Conservation (phyloP, 2,113 vertebrate species). For the Pyrgilauda ruficollis region DNA sequence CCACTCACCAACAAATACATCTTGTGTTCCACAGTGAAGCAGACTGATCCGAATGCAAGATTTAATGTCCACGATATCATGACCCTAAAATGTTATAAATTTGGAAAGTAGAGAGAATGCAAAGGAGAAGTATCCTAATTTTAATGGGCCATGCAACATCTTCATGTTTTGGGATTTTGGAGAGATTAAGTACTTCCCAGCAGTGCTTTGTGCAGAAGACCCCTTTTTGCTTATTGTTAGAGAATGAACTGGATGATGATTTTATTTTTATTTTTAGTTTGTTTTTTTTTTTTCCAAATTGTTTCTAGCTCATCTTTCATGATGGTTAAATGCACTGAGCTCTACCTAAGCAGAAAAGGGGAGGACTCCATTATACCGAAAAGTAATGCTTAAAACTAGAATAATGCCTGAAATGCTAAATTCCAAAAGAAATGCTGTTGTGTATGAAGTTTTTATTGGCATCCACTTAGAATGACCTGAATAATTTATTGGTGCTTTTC, state of each 20-base stretch:
- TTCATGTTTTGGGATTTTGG: not conserved
- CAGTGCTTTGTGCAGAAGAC: not conserved
- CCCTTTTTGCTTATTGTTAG: not conserved
- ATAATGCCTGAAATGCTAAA: not conserved
- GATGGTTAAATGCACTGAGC: not conserved
- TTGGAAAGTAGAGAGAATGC: not conserved
- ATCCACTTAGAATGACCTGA: not conserved
- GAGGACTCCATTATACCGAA: not conserved
- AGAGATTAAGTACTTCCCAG: not conserved
- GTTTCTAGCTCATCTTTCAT: not conserved
- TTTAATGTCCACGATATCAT: not conserved
- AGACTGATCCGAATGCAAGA: not conserved
- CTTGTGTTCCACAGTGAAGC: not conserved
- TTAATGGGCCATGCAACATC: not conserved
- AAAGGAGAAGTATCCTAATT: not conserved
- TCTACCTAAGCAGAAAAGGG: not conserved
- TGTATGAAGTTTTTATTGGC: not conserved
- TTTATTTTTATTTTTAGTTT: not conserved
- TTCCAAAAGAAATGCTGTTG: not conserved
- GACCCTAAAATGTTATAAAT: not conserved
- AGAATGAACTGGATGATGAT: not conserved
- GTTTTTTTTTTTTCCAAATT: not conserved
- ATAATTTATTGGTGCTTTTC: slow-evolving; percentile 30
- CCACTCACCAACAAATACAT: not conserved
- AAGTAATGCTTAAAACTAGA: not conserved